A percentile compares a stretch with the other conserved stretches of the same genome.
Conservation (phyloP, 2,113 vertebrate genomes). For the Megalops atlanticus region DNA sequence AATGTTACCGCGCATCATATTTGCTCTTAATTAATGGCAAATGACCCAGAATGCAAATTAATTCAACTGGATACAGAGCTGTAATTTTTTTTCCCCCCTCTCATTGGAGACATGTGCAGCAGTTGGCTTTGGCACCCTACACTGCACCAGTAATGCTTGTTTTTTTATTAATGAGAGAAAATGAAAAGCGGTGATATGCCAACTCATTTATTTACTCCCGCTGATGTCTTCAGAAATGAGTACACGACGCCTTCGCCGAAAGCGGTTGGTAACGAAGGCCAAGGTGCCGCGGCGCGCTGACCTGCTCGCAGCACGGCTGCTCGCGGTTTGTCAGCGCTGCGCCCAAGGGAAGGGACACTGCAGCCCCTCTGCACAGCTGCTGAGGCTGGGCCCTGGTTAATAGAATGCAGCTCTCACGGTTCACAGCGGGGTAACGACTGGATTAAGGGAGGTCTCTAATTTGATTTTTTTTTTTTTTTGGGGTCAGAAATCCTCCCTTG, state of each 20-base stretch:
- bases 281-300: no score
- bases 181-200: background rate
- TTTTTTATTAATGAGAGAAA: constrained; percentile 3
- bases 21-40: constrained; percentile 30
- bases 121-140: background rate
- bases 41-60: constrained; percentile 31
- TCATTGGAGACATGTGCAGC: background rate
- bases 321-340: background rate
- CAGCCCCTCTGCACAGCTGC: background rate
- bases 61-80: constrained; percentile 23
- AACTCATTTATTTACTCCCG: background rate
- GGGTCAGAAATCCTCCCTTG: background rate
- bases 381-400: constrained; percentile 5
- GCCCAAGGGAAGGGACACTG: background rate
- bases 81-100: background rate
- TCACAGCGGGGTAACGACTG: constrained; percentile 21
- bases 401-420: background rate
- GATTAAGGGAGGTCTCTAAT: constrained; percentile 30
- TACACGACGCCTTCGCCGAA: no score
- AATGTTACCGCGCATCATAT: constrained; percentile 18
- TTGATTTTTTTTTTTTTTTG: constrained; percentile 34
- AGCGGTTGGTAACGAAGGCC: no score
- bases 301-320: no score
- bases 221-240: constrained; percentile 9
- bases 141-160: background rate